phyloP scores from a whole-genome alignment of 2,888 invertebrate genomes.

The Oligia fasciuncula region DNA sequence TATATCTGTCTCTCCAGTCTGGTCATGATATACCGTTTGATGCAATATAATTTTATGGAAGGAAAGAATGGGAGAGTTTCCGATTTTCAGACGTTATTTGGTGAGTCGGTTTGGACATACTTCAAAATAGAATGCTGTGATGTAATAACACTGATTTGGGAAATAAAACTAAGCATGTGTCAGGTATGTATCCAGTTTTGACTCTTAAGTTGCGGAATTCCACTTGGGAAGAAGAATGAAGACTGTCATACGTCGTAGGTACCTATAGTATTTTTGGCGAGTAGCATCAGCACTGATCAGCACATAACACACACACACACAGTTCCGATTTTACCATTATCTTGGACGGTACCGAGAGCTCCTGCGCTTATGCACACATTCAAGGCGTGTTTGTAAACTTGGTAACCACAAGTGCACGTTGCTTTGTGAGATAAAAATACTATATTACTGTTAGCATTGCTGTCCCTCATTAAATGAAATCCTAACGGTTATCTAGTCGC shows the following conservation, averaged over 20 bases:
- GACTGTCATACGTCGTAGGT: neutral
- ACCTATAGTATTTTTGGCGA: neutral
- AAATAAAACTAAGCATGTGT: neutral
- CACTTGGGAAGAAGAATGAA: no score
- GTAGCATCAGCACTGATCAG: no score
- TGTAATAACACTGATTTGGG: neutral
- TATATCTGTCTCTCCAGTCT: slow-evolving; percentile 42
- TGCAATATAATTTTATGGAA: slow-evolving; percentile 40
- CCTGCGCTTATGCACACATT: no score
- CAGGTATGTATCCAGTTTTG: neutral
- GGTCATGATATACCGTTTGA: slow-evolving; percentile 38
- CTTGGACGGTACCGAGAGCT: no score
- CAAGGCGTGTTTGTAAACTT: no score
- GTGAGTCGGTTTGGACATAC: neutral
- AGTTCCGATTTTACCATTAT: no score
- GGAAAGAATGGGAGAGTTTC: slow-evolving; percentile 16
- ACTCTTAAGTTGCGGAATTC: no score
- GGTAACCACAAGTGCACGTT: no score
- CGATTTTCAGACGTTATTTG: slow-evolving; percentile 39
- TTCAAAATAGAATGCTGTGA: neutral
- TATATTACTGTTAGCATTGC: no score
- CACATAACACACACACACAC: no score
- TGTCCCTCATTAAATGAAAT: neutral
- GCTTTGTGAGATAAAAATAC: no score
- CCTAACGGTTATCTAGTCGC: neutral